Evolutionary conservation across 2,113 vertebrate species (phyloP).

Genomic region (Hydropotes inermis): DNA sequence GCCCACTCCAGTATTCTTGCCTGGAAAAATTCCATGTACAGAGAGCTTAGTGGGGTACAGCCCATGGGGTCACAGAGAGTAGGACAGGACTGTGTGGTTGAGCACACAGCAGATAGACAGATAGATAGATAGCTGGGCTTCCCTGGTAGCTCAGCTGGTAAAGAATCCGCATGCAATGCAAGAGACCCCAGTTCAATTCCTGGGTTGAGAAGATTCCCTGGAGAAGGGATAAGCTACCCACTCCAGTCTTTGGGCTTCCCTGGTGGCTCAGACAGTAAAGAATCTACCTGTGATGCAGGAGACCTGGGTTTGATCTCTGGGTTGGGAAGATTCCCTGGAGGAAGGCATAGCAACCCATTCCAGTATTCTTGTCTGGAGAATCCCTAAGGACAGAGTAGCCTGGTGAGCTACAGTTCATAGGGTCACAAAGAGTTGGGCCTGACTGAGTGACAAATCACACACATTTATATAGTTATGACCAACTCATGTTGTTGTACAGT

Average conservation of each 20-base stretch:
- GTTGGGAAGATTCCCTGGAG: neutral
- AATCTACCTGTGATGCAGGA: neutral
- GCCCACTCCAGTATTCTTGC: neutral
- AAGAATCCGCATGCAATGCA: neutral
- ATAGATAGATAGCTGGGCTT: neutral
- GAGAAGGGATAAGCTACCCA: neutral
- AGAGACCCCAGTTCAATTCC: neutral
- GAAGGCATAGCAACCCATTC: neutral
- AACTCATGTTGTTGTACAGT: neutral
- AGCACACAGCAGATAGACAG: neutral
- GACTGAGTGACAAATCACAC: neutral
- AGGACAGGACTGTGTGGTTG: neutral
- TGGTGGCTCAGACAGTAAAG: neutral
- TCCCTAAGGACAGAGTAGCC: neutral
- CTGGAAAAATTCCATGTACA: neutral
- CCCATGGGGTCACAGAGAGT: neutral
- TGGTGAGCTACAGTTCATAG: neutral
- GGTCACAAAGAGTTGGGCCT: neutral
- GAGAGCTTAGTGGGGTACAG: neutral
- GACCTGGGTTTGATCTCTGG: neutral
- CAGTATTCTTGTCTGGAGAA: neutral
- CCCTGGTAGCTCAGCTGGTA: neutral
- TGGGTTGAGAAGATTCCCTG: neutral
- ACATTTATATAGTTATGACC: neutral
- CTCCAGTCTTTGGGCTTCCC: neutral